Evolutionary conservation across 2,888 invertebrate genomes (phyloP), one percentile per base, ranked within the genome.

Genomic region (Spodoptera picta): DNA sequence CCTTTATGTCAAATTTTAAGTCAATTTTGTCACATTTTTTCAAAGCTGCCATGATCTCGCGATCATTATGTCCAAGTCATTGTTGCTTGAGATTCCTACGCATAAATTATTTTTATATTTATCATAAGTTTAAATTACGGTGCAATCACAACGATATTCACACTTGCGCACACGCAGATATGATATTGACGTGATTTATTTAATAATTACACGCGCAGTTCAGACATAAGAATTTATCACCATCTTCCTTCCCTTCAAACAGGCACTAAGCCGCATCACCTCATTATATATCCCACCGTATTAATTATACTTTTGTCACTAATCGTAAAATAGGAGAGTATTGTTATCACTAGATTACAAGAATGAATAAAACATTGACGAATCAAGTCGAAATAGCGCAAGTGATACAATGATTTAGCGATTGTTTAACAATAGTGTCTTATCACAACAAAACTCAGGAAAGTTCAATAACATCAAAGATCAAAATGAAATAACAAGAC

Each of bases 301-400:
- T 46, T 45, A 46, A 36, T 70, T 46, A 71, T 48, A 45, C 36
- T 56, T 66, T 71, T 61, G 75, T 69, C 60, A 65, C 68, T 77
- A 77, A 80, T 77, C 55, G 67, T 72, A 77, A 74, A 71, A 81
- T 76, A 81, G 74, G 66, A 81, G 72, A 71, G 53, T 73, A 69
- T 69, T 65, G 41, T 58, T 73, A 80, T 73, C 63, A 71, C 79
- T 78, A 74, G 55, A 72, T 64, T 72, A 72, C 60, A 81, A 70
- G 57, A 77, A 80, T 80, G 10, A 71, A 73, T 65, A 69, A 52
- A 80, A 57, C 36, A 36, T 65, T 65, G 56, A 70, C 60, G 65
- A 76, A 69, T 62, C 45, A 55, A 59, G 59, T 69, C 56, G 54
- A 55, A 62, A 59, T 57, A 63, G 60, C 59, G 70, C 45, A 53